Evolutionary conservation across 2,888 invertebrate genomes (phyloP).

Genomic region (Agonopterix heracliana): DNA sequence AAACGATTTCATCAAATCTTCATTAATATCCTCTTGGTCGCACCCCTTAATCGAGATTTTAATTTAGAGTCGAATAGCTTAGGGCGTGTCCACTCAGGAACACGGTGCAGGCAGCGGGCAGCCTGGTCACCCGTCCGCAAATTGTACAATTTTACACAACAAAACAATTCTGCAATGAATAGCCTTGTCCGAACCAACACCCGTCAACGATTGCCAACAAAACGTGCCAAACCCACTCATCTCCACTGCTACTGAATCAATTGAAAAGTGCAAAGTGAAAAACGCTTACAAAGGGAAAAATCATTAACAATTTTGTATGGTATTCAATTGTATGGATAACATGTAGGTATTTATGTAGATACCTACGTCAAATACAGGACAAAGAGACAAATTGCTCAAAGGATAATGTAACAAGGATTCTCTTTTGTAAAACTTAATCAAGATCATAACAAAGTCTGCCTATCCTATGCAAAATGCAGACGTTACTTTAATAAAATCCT

Average conservation of each 20-base stretch:
- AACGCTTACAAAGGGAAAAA: conserved; percentile 41
- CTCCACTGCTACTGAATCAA: conserved; percentile 40
- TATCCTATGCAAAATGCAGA: conserved; percentile 4
- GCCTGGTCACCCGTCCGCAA: conserved; percentile 53
- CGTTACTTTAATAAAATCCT: conserved; percentile 38
- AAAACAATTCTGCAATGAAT: conserved; percentile 60
- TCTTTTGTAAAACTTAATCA: neutral
- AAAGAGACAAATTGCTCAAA: too few species aligned
- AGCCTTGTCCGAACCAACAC: conserved; percentile 51
- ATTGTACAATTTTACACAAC: conserved; percentile 65
- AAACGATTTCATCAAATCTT: too few species aligned
- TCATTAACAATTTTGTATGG: conserved; percentile 19
- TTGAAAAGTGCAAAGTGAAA: conserved; percentile 54
- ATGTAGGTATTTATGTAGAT: neutral
- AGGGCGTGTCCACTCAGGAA: conserved; percentile 35
- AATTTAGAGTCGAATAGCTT: conserved; percentile 30
- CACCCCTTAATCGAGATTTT: conserved; percentile 23
- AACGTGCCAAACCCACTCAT: conserved; percentile 65
- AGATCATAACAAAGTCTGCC: neutral
- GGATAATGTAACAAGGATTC: neutral
- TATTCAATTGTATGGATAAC: conserved; percentile 1
- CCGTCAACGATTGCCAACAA: conserved; percentile 60
- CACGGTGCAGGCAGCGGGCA: conserved; percentile 3
- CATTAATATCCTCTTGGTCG: neutral
- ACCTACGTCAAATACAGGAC: neutral